phyloP scores from a whole-genome alignment of 2,888 invertebrate genomes.

The Stenurella melanura region DNA sequence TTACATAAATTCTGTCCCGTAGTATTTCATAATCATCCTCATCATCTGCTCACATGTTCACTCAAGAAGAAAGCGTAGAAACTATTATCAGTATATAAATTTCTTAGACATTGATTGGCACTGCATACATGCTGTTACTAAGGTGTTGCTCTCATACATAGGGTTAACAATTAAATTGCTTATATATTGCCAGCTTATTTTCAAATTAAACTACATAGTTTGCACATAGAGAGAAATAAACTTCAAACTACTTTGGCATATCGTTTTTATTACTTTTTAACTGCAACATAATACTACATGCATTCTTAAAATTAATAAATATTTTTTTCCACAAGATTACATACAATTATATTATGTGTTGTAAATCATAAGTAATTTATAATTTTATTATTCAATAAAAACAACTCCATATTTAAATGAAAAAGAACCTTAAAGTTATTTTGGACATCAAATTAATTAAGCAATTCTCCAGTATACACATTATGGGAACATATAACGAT shows the following conservation, averaged over 20 bases:
- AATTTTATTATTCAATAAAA: no score
- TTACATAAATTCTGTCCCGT: neutral
- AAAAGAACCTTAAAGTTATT: no score
- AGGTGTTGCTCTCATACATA: neutral
- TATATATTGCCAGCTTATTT: neutral
- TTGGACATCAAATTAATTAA: no score
- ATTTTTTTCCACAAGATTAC: neutral
- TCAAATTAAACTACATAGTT: neutral
- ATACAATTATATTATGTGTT: no score
- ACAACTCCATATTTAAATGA: no score
- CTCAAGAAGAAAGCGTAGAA: neutral
- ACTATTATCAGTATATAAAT: neutral
- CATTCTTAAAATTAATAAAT: no score
- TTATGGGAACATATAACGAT: no score
- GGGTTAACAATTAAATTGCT: neutral
- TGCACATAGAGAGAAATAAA: neutral
- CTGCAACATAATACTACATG: neutral
- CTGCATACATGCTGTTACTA: neutral
- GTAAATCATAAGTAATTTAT: no score
- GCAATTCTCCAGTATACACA: no score
- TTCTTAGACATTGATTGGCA: neutral
- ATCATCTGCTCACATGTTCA: no score
- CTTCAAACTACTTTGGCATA: neutral
- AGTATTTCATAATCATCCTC: neutral
- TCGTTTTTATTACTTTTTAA: neutral